Evolutionary conservation across 2,888 invertebrate genomes (phyloP), one percentile per base, ranked within the genome.

Genomic region (Tipula lateralis): DNA sequence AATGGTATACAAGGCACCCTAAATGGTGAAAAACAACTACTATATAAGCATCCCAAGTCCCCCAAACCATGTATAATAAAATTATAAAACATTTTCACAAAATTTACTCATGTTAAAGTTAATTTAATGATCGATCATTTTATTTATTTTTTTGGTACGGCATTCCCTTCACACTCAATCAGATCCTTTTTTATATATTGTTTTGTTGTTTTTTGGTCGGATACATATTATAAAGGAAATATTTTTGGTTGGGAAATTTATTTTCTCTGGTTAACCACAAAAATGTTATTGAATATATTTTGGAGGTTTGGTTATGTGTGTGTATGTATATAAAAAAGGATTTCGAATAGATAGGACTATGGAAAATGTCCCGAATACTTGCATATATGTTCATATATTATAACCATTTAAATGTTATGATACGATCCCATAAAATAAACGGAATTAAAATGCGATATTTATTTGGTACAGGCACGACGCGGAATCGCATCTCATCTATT

Each of bases 151-250:
- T 82, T 30, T 9, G 29, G 12, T 4, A 29, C 81, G 81, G 29
- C 81, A 81, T 82, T 81, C 81, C 81, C 29, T 81, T 82, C 32
- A 82, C 82, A 82, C 82, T 82, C 82, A 82, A 82, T 82, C 82
- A 82, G 82, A 82, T 82, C n/a, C 82, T 82, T 66, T 66, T 66
- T 66, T 66, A 3, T 66, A 66, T 66, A 44, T 66, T 66, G 24
- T 66, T 12, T 12, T 66, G 66, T 66, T 66, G 66, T 66, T 66
- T n/a, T 19, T 66, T 66, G 66, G 66, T 66, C 66, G 66, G 66
- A 66, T 66, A n/a, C n/a, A n/a, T n/a, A n/a, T n/a, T n/a, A 66
- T 66, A 66, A 66, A 66, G 66, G 66, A 66, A 66, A 66, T 66
- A 66, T 66, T 66, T 50, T 66, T 66, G 66, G 66, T 66, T 66